These are phyloP conservation scores for Panonychus citri DNA, from an alignment of 1,140 invertebrate genomes.

Conservation along the genomic window DNA sequence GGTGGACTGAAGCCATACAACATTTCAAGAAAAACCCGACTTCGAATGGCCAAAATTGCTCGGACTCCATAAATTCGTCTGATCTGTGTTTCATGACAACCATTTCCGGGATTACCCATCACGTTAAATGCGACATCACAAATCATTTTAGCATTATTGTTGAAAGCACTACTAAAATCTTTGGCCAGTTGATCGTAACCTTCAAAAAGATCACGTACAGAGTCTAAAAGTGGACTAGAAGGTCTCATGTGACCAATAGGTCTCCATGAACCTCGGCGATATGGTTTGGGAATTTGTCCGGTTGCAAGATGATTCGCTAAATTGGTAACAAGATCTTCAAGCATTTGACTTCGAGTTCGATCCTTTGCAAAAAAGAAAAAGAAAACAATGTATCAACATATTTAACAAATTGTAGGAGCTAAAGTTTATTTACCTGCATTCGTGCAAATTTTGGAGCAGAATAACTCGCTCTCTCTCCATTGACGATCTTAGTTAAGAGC, in stretches of 20 bases:
- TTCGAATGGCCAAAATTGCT: conserved; percentile 68
- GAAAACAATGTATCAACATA: not conserved
- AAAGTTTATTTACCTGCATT: conserved; percentile 32
- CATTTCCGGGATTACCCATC: conserved; percentile 3
- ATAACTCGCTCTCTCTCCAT: conserved; percentile 93
- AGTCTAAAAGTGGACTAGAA: conserved; percentile 69
- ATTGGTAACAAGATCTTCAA: conserved; percentile 81
- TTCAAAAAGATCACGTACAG: conserved; percentile 64
- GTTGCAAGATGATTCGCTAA: conserved; percentile 79
- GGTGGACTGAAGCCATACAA: conserved; percentile 56
- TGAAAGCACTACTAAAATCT: conserved; percentile 65
- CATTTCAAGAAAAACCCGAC: conserved; percentile 74
- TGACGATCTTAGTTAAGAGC: conserved; percentile 82
- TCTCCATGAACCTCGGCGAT: conserved; percentile 65
- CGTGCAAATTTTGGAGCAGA: conserved; percentile 86
- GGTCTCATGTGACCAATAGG: conserved; percentile 80
- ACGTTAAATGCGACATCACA: conserved; percentile 79
- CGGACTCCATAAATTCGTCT: conserved; percentile 54
- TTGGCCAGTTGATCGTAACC: conserved; percentile 78
- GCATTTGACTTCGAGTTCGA: conserved; percentile 61
- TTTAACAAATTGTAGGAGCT: not conserved
- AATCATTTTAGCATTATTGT: conserved; percentile 42
- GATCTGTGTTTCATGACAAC: not conserved
- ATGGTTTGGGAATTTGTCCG: conserved; percentile 82
- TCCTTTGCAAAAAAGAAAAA: conserved; percentile 37